phyloP scores from a whole-genome alignment of 2,888 invertebrate species.

The Theodoxus fluviatilis region DNA sequence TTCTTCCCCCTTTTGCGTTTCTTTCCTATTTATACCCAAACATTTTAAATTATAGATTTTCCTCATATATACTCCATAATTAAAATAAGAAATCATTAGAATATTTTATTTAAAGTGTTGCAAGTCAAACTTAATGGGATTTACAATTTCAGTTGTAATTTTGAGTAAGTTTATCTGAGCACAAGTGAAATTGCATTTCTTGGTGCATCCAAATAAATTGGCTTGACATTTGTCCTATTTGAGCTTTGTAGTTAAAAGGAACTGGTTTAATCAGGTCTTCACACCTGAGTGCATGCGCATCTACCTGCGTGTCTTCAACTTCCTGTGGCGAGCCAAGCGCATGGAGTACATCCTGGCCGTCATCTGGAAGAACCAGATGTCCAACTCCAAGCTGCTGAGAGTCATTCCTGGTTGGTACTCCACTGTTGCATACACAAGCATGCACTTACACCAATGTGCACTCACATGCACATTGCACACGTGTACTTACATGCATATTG shows the following conservation, averaged over 20 bases:
- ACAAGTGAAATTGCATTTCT: neutral
- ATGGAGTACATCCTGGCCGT: conserved; percentile 85
- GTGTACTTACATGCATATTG: too few species aligned
- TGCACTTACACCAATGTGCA: too few species aligned
- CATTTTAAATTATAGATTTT: too few species aligned
- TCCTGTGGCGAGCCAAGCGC: conserved; percentile 87
- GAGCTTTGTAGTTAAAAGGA: neutral
- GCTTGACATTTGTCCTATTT: too few species aligned
- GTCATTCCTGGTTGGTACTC: conserved; percentile 77
- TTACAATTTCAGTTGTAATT: neutral
- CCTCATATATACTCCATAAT: too few species aligned
- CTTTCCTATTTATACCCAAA: too few species aligned
- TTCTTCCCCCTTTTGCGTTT: too few species aligned
- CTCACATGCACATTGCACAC: too few species aligned
- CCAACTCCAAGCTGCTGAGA: conserved; percentile 75
- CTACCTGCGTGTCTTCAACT: conserved; percentile 85
- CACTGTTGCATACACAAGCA: too few species aligned
- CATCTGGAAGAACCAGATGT: conserved; percentile 83
- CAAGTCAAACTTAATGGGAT: too few species aligned
- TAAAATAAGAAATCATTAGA: too few species aligned
- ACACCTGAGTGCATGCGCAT: conserved; percentile 72
- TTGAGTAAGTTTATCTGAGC: neutral
- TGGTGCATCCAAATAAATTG: neutral
- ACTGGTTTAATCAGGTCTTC: conserved; percentile 66
- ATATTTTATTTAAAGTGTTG: neutral